Conservation (phyloP, 2,797 vertebrate species). For the Cynopterus sphinx region DNA sequence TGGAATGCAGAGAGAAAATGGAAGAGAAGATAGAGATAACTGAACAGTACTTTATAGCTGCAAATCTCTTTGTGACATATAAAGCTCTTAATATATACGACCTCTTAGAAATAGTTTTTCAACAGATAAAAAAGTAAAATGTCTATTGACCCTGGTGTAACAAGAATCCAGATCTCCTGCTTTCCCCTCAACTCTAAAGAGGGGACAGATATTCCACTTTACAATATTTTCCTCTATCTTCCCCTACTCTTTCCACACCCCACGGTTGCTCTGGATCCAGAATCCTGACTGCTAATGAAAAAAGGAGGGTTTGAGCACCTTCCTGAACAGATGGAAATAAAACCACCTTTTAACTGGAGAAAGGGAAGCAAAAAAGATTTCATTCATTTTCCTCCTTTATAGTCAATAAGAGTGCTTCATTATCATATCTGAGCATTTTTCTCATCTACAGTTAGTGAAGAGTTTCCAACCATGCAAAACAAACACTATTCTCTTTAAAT, state of each 20-base stretch:
- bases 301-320: background rate
- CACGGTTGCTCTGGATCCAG: background rate
- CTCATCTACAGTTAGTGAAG: conserved; percentile 30
- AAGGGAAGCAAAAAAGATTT: conserved; percentile 27
- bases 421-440: conserved; percentile 41
- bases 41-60: background rate
- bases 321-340: conserved; percentile 42
- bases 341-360: conserved; percentile 24
- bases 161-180: background rate
- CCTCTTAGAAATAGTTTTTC: conserved; percentile 26
- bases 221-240: background rate
- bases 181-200: background rate
- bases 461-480: conserved; percentile 34
- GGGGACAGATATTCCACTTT: background rate
- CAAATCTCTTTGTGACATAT: background rate
- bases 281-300: conserved; percentile 47
- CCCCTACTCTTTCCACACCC: background rate
- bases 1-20: background rate
- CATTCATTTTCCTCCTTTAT: conserved; percentile 34
- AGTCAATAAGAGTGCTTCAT: background rate
- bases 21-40: background rate
- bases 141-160: background rate
- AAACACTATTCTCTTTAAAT: conserved; percentile 40
- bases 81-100: background rate
- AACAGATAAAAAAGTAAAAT: conserved; percentile 37